Percentiles rank a stretch among this genome's conserved stretches.
phyloP scores from a whole-genome alignment of 2,888 invertebrate species.

The Nemotelus nigrinus region DNA sequence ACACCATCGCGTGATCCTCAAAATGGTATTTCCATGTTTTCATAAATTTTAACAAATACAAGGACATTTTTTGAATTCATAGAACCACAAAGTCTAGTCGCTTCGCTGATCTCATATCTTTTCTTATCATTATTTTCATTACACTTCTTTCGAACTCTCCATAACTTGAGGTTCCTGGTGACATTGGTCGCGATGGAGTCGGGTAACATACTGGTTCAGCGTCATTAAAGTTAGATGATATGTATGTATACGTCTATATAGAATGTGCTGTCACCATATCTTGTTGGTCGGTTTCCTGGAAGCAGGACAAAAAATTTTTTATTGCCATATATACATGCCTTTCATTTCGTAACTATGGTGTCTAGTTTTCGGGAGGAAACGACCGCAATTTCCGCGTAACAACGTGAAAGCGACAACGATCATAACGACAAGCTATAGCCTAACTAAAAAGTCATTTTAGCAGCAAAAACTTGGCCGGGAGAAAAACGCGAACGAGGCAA shows the following conservation, averaged over 20 bases:
- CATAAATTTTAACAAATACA: conserved; percentile 43
- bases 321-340: conserved; percentile 34
- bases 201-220: conserved; percentile 20
- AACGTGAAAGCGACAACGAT: conserved; percentile 4
- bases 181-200: background rate
- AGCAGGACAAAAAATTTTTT: conserved; percentile 21
- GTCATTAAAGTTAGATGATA: conserved; percentile 43
- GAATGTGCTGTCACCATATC: conserved; percentile 11
- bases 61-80: conserved; percentile 8
- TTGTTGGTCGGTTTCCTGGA: conserved; percentile 25
- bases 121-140: too few species aligned
- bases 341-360: conserved; percentile 25
- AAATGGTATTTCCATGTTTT: conserved; percentile 46
- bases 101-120: too few species aligned
- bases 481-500: too few species aligned
- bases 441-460: conserved; percentile 35
- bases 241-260: conserved; percentile 34
- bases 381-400: conserved; percentile 4
- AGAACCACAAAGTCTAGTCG: too few species aligned
- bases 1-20: conserved; percentile 42
- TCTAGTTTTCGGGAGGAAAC: background rate
- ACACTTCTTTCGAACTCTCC: too few species aligned
- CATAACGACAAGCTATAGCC: conserved; percentile 21
- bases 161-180: too few species aligned
- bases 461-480: background rate